A percentile compares a stretch with the other conserved stretches of the same genome.
These are phyloP conservation scores for Panurus biarmicus DNA, from an alignment of 2,113 vertebrate genomes.

Conservation along the genomic window DNA sequence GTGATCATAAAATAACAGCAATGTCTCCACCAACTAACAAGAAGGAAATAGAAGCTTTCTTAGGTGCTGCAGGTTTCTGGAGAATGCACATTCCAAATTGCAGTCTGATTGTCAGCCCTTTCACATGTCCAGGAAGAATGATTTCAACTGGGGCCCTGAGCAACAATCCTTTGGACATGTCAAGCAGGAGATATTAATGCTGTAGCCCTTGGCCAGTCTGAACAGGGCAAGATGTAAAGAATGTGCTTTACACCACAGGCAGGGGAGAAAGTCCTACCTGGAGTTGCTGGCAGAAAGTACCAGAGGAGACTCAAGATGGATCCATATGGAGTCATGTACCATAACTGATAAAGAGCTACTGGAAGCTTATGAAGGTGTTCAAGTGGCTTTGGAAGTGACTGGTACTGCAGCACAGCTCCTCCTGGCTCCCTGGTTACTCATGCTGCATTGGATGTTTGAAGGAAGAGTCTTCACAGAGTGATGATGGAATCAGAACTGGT, in stretches of 20 bases:
- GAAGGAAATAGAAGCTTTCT: background rate
- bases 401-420: background rate
- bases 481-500: background rate
- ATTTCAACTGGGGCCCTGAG: background rate
- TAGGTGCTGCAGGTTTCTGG: background rate
- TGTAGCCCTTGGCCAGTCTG: background rate
- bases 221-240: background rate
- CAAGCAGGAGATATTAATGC: background rate
- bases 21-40: background rate
- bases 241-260: background rate
- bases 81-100: background rate
- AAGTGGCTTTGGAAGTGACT: background rate
- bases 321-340: background rate
- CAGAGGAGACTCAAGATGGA: background rate
- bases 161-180: background rate
- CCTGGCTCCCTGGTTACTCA: accelerated
- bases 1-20: background rate
- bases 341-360: background rate
- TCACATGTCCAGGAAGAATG: background rate
- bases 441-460: background rate
- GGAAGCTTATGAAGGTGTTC: background rate
- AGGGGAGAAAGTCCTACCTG: background rate
- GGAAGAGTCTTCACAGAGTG: background rate
- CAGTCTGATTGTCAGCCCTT: background rate
- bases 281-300: background rate